phyloP scores from a whole-genome alignment of 2,113 vertebrate genomes.

The Larimichthys crocea region DNA sequence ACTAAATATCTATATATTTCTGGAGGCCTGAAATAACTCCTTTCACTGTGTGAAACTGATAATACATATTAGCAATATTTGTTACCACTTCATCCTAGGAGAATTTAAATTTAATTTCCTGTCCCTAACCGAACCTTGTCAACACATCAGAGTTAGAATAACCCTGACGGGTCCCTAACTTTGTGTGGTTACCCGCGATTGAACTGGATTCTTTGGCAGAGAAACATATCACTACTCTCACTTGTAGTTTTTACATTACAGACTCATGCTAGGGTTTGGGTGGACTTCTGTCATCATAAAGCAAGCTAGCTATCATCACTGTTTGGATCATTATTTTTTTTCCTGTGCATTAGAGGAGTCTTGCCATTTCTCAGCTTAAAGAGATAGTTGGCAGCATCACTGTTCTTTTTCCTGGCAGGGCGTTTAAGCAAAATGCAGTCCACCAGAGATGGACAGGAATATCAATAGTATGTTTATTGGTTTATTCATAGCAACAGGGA shows the following conservation, averaged over 20 bases:
- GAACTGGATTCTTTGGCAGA: neutral
- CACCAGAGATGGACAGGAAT: slow-evolving; percentile 35
- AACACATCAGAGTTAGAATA: neutral
- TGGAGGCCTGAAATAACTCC: neutral
- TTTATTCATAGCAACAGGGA: slow-evolving; percentile 8
- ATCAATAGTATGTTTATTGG: slow-evolving; percentile 26
- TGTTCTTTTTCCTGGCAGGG: slow-evolving; percentile 21
- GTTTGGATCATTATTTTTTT: neutral
- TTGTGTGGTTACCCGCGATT: neutral
- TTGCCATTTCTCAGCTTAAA: slow-evolving; percentile 17
- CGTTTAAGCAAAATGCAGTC: slow-evolving; percentile 27
- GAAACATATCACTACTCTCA: neutral
- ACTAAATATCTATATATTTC: too few species aligned
- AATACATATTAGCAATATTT: neutral
- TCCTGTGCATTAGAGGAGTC: slow-evolving; percentile 6
- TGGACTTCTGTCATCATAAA: neutral
- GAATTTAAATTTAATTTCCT: neutral
- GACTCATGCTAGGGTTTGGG: neutral
- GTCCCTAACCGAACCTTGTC: neutral
- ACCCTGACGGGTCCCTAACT: neutral
- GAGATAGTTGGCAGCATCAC: slow-evolving; percentile 5
- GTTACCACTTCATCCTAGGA: neutral
- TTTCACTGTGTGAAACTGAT: neutral
- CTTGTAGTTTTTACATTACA: neutral
- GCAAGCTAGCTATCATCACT: neutral